A percentile compares a stretch with the other conserved stretches of the same genome.
These are phyloP conservation scores for Drosophila multiciliata DNA, from an alignment of 2,888 invertebrate species.

Conservation along the genomic window DNA sequence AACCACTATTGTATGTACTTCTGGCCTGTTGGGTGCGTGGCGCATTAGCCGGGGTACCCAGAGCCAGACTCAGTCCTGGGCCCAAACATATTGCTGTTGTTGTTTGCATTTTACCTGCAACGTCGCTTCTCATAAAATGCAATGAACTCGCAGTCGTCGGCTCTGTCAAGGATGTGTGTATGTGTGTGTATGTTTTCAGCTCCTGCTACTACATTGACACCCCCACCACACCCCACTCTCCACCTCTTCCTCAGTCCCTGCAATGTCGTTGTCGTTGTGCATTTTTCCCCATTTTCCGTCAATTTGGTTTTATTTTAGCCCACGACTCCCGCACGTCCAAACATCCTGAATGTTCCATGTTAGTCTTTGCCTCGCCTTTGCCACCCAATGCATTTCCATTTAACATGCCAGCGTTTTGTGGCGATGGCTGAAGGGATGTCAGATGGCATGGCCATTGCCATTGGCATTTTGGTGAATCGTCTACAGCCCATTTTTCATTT, in stretches of 20 bases:
- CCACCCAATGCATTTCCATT: constrained; percentile 73
- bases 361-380: constrained; percentile 37
- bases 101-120: constrained; percentile 77
- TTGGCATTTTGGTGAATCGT: constrained; percentile 10
- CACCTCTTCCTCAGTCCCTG: background rate
- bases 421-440: constrained; percentile 17
- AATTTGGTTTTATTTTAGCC: constrained; percentile 74
- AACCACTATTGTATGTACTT: constrained; percentile 4
- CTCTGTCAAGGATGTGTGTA: constrained; percentile 49
- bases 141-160: constrained; percentile 70
- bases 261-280: constrained; percentile 47
- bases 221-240: background rate
- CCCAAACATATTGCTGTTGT: constrained; percentile 39
- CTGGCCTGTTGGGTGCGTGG: constrained; percentile 53
- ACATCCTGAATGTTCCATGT: constrained; percentile 49
- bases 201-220: constrained; percentile 11
- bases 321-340: constrained; percentile 46
- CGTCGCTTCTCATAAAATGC: constrained; percentile 77
- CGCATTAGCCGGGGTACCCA: constrained; percentile 58
- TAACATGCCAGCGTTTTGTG: constrained; percentile 60
- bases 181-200: constrained; percentile 9
- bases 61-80: constrained; percentile 51
- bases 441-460: constrained; percentile 23
- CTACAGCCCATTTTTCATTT: constrained; percentile 25
- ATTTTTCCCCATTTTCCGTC: constrained; percentile 76